Base-by-base conservation (phyloP, 2,888 invertebrate species). In the Gryllus longicercus region DNA sequence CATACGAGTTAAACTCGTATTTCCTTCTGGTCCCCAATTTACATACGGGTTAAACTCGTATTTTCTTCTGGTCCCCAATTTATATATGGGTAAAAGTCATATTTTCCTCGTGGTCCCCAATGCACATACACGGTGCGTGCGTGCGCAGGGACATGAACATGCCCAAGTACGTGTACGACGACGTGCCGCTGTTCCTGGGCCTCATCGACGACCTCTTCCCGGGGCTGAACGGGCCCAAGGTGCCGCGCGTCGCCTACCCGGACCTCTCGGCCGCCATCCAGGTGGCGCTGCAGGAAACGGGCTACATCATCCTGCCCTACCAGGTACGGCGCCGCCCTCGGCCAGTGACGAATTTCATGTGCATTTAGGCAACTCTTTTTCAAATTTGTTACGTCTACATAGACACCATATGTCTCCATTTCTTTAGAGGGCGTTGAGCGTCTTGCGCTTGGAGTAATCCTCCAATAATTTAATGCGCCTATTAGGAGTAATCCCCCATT, bases 101-200 rank as follows among this genome's bases (percentile, higher is more conserved):
- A 38, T 63, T 63, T 63, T 11, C 63, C 14, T 18, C 8, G 1
- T 38, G 21, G 38, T 78, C 16, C 21, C 50, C 5, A 38, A 38
- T 50, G 10, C 12, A 11, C 21, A 78, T 18, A 12, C 8, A 14
- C 63, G 10, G 63, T 8, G 63, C n/a, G 63, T 63, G 76, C 79
- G 78, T 81, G 82, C 21, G 74, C 84, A 90, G 95, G 84, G 97
- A 97, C 85, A 96, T 96, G 95, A 97, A 97, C 87, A 90, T 95
- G 84, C 96, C 97, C 0, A 97, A 97, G 87, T 96, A 97, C 86
- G 93, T 97, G 38, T 95, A 92, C 85, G 96, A 97, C 85, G 97
- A 97, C 86, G 95, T 96, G 1, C 95, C 96, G 0, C 88, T 97
- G 12, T 97, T 97, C 88, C 87, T 96, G 83, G 96, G 96, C 1